These are phyloP conservation scores for Hylyphantes graminicola DNA, from an alignment of 1,140 invertebrate genomes.

Conservation along the genomic window DNA sequence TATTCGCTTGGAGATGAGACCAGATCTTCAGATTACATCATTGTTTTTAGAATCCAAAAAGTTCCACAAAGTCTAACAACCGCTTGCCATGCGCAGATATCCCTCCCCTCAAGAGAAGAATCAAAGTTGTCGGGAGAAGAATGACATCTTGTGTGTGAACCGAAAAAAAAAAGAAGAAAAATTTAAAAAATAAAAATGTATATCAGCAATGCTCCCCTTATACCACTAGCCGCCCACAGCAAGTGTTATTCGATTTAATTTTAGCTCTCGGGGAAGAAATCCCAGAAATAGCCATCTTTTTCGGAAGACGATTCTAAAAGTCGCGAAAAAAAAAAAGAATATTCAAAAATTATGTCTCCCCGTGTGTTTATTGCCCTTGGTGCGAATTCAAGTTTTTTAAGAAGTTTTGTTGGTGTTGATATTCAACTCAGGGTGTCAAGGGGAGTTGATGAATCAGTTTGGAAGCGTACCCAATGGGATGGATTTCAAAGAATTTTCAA, in stretches of 20 bases:
- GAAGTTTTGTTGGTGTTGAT: background rate
- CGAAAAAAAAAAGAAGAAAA: background rate
- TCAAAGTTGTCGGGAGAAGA: constrained; percentile 17
- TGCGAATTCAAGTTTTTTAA: constrained; percentile 9
- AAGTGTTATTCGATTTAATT: constrained; percentile 40
- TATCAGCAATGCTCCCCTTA: background rate
- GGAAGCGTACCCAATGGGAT: constrained; percentile 4
- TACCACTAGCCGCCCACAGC: constrained; percentile 10
- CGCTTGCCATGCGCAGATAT: too few species aligned
- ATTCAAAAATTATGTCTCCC: constrained; percentile 9
- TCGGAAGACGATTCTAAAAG: constrained; percentile 9
- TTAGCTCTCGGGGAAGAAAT: constrained; percentile 19
- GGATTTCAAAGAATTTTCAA: background rate
- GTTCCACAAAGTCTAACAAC: too few species aligned
- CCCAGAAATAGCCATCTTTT: constrained; percentile 21
- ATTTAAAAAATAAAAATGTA: background rate
- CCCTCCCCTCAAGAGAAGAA: background rate
- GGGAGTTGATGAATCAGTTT: constrained; percentile 5
- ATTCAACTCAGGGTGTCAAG: background rate
- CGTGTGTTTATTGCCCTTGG: constrained; percentile 36
- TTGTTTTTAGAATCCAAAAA: too few species aligned
- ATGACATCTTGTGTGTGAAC: background rate
- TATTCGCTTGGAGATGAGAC: too few species aligned
- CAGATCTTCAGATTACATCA: too few species aligned
- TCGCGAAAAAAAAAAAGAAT: background rate